Evolutionary conservation across 2,797 vertebrate genomes (phyloP).

Genomic region (Molossus molossus): DNA sequence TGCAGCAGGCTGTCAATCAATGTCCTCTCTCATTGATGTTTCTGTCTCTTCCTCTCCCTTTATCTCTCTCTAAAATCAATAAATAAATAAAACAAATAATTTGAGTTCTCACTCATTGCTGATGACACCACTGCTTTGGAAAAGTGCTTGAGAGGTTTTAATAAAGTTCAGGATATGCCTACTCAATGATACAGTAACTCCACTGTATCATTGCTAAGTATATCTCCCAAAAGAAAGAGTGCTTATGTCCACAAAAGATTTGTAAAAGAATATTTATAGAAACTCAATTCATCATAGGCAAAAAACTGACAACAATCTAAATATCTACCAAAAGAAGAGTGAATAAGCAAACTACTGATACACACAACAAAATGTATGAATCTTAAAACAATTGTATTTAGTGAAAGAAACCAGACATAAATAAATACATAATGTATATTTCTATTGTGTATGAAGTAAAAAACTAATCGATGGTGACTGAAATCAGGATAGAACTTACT

Average conservation of each 20-base stretch:
- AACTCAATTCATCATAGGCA: not conserved
- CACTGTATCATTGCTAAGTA: not conserved
- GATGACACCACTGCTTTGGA: not conserved
- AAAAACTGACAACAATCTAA: not conserved
- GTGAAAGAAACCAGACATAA: conserved; percentile 22
- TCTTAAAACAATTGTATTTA: conserved; percentile 21
- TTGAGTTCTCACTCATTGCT: not conserved
- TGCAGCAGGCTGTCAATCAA: too few relatives aligned
- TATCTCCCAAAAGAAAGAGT: not conserved
- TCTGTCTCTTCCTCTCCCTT: too few relatives aligned
- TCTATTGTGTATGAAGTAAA: not conserved
- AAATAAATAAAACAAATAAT: not conserved
- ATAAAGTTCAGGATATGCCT: not conserved
- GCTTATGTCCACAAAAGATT: not conserved
- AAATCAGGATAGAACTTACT: not conserved
- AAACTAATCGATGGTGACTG: not conserved
- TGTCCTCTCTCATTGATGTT: too few relatives aligned
- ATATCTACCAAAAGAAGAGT: not conserved
- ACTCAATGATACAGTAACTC: not conserved
- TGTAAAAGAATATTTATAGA: not conserved
- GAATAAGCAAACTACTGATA: not conserved
- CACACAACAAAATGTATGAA: not conserved
- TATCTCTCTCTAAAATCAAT: too few relatives aligned
- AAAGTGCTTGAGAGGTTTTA: not conserved
- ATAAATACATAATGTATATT: not conserved